Conservation (phyloP, 2,113 vertebrate genomes). For the Oreocharis arfaki region DNA sequence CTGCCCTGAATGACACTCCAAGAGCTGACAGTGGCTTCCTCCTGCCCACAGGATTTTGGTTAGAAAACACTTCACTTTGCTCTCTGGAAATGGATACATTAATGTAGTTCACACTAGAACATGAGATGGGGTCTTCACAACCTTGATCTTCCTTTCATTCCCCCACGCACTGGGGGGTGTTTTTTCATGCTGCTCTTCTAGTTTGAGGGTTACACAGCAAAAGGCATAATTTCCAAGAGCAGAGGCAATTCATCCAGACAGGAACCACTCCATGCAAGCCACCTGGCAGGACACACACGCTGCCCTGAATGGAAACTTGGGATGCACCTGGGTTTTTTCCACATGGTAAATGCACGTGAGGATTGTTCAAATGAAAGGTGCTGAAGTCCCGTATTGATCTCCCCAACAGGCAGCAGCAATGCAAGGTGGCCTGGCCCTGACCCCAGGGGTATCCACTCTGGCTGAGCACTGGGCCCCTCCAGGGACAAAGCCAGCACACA, state of each 20-base stretch:
- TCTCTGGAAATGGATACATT: not conserved
- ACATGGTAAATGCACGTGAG: not conserved
- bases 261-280: not conserved
- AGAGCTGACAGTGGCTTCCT: not conserved
- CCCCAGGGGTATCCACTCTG: not conserved
- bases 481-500: not conserved
- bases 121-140: not conserved
- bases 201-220: not conserved
- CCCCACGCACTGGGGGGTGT: fast-evolving
- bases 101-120: not conserved
- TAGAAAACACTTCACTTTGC: not conserved
- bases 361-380: not conserved
- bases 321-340: not conserved
- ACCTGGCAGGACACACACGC: not conserved
- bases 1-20: not conserved
- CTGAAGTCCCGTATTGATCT: conserved; percentile 38
- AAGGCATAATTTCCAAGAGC: not conserved
- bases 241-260: not conserved
- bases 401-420: not conserved
- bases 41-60: not conserved
- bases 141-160: not conserved
- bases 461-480: not conserved
- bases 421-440: conserved; percentile 3
- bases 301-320: not conserved
- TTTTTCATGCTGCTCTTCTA: not conserved